Percentiles rank a stretch among this genome's conserved stretches.
phyloP scores from a whole-genome alignment of 1,140 invertebrate genomes.

The Chelonus insularis region DNA sequence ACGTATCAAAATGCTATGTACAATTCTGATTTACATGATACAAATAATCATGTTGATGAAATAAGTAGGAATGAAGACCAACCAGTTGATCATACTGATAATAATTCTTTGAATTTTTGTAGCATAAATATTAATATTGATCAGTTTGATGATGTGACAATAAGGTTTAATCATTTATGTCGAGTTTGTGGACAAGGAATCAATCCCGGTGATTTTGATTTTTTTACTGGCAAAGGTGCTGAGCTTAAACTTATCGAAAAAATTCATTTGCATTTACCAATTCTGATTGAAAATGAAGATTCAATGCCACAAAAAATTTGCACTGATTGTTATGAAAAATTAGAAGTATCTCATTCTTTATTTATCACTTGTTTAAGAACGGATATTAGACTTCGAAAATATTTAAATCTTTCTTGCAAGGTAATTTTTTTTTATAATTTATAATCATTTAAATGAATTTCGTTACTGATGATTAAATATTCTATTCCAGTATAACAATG shows the following conservation, averaged over 20 bases:
- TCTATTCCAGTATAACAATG: constrained; percentile 37
- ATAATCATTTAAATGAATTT: no score
- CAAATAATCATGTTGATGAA: constrained; percentile 4
- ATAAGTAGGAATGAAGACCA: constrained; percentile 1
- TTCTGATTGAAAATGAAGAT: constrained; percentile 35
- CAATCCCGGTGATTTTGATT: constrained; percentile 37
- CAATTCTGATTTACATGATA: not conserved
- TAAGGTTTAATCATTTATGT: constrained; percentile 23
- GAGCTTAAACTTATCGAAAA: constrained; percentile 40
- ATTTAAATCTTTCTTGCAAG: constrained; percentile 39
- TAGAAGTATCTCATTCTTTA: constrained; percentile 43
- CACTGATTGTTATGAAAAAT: constrained; percentile 40
- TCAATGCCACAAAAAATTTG: constrained; percentile 43
- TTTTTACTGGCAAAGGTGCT: constrained; percentile 35
- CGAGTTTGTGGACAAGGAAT: constrained; percentile 28
- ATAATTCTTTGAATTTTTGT: constrained; percentile 15
- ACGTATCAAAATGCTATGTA: constrained; percentile 15
- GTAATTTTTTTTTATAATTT: no score
- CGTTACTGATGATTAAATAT: no score
- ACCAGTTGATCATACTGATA: not conserved
- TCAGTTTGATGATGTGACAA: constrained; percentile 14
- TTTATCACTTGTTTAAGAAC: constrained; percentile 39
- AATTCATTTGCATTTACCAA: constrained; percentile 43
- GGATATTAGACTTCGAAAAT: constrained; percentile 42
- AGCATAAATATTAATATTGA: constrained; percentile 18